Evolutionary conservation across 2,113 vertebrate species (phyloP), one percentile per base, ranked within the genome.

Genomic region (Echinops telfairi): DNA sequence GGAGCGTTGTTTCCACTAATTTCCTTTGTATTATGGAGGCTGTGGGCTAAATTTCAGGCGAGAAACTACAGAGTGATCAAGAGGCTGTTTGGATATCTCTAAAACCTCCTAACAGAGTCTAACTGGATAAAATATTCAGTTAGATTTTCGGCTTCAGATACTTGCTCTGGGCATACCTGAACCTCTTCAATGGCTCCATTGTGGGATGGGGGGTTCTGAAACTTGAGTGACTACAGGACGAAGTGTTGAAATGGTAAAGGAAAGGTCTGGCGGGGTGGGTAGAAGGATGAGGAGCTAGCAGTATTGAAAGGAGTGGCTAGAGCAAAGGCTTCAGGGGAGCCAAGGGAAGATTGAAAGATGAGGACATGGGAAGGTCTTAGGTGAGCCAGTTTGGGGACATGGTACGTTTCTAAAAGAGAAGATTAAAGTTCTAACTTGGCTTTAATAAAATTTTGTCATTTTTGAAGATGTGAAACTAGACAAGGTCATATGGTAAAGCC

Each of bases 391-490:
- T 47, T 76, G n/a, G 36, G 19, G 64, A 53, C 33, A 38, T 57
- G 11, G 8, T 17, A 38, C 15, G 60, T 83, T 94, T 70, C 43
- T 38, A 4, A 73, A 29, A 70, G 77, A 92, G 57, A 43, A 62
- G 9, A 6, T 43, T 79, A 84, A 82, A 58, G 2, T 90, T 90
- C 33, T 95, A 22, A 89, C 16, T 91, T 94, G 22, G 88, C 9
- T 31, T 83, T 83, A 89, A 84, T 83, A 81, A 87, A 58, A 66
- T 53, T 81, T 91, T 89, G 78, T 47, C 5, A 20, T 36, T 94
- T 94, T 91, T 89, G 66, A 88, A 90, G 53, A 36, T 85, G 31
- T 5, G 62, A 53, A 89, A 22, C 33, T 89, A 40, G 53, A 33
- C 53, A 62, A 53, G 76, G 81, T 38, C 31, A 3, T 94, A 83